Percentiles rank a stretch among this genome's conserved stretches.
Conservation (phyloP, 2,888 invertebrate species). For the Entomobrya proxima region DNA sequence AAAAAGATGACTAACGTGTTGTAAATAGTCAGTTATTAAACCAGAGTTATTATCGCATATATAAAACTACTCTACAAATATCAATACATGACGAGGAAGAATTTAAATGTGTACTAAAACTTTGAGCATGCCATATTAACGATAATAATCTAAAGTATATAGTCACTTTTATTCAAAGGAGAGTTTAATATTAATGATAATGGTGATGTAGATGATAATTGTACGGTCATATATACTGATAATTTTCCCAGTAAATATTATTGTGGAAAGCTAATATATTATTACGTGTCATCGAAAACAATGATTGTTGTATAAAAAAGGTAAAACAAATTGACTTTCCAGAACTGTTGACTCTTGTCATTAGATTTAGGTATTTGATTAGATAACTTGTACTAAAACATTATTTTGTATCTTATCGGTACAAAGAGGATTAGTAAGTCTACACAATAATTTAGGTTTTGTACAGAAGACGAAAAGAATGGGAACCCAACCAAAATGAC, state of each 20-base stretch:
- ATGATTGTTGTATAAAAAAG: constrained; percentile 19
- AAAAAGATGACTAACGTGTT: constrained; percentile 42
- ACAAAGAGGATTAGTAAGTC: constrained; percentile 27
- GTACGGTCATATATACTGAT: not conserved
- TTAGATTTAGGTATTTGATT: constrained; percentile 48
- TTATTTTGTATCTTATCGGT: constrained; percentile 46
- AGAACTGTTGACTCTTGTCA: constrained; percentile 64
- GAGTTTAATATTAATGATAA: not conserved
- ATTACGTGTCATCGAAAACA: constrained; percentile 2
- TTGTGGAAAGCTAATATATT: not conserved
- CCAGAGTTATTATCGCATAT: constrained; percentile 15
- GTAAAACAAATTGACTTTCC: constrained; percentile 39
- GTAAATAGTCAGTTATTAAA: constrained; percentile 46
- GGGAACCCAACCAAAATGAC: constrained; percentile 31
- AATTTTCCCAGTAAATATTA: not conserved
- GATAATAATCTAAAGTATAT: not conserved
- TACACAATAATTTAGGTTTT: constrained; percentile 31
- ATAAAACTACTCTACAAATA: too few species aligned
- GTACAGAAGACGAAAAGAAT: constrained; percentile 41
- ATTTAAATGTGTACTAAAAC: not conserved
- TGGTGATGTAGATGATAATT: not conserved
- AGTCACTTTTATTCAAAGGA: constrained; percentile 23
- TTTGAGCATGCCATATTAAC: constrained; percentile 27
- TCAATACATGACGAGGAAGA: constrained; percentile 25
- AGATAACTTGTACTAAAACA: not conserved